Percentiles rank a stretch among this genome's conserved stretches.
phyloP scores from a whole-genome alignment of 2,113 vertebrate species.

The Thamnophis sirtalis region DNA sequence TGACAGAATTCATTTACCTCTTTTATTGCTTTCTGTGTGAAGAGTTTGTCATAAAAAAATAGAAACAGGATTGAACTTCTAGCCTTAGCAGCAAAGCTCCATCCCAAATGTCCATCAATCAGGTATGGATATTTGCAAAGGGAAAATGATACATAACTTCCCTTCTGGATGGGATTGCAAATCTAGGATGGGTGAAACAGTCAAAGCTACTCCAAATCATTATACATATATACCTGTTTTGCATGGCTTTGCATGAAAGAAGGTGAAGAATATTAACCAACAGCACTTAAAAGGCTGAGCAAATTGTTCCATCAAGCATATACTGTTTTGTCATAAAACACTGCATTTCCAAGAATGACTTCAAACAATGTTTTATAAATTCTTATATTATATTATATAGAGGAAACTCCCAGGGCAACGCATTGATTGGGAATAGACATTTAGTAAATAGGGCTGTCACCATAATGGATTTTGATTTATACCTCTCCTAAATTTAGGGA shows the following conservation, averaged over 20 bases:
- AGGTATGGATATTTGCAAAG: not conserved
- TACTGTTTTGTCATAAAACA: not conserved
- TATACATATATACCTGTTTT: not conserved
- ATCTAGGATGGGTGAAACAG: not conserved
- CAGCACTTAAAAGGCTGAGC: not conserved
- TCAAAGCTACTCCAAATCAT: not conserved
- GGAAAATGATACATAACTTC: not conserved
- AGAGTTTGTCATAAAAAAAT: not conserved
- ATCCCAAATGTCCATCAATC: not conserved
- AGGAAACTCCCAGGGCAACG: not conserved
- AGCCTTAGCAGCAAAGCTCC: not conserved
- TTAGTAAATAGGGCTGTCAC: not conserved
- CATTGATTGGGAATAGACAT: not conserved
- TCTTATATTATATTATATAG: not conserved
- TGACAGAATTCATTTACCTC: not conserved
- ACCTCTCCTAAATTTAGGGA: not conserved
- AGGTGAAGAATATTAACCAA: not conserved
- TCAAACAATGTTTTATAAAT: not conserved
- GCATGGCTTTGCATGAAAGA: not conserved
- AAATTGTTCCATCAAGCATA: not conserved
- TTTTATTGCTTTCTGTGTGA: not conserved
- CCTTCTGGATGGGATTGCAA: not conserved
- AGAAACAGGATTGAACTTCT: not conserved
- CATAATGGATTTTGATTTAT: not conserved
- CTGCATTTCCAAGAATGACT: not conserved